Percentiles rank a stretch among this genome's conserved stretches.
These are phyloP conservation scores for Lerista edwardsae DNA, from an alignment of 2,797 vertebrate species.

Conservation along the genomic window DNA sequence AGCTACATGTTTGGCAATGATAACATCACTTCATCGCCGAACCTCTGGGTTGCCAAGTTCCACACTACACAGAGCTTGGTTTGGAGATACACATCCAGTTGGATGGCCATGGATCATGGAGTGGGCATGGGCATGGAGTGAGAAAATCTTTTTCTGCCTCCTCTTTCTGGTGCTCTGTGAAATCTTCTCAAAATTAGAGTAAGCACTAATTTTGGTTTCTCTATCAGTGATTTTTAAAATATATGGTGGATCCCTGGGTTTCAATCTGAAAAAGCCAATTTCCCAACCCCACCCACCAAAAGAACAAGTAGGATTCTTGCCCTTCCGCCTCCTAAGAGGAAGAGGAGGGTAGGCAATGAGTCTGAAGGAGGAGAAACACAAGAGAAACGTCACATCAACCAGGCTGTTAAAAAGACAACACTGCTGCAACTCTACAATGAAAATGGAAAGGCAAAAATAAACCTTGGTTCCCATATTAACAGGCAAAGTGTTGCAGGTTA, in stretches of 20 bases:
- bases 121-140: no score
- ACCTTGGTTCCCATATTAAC: neutral
- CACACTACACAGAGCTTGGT: no score
- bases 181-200: no score
- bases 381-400: no score
- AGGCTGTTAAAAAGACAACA: neutral
- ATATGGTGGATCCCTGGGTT: neutral
- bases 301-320: neutral
- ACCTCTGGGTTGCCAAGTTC: no score
- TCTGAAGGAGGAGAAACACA: fast-evolving
- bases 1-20: no score
- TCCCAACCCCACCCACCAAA: neutral
- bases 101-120: no score
- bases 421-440: neutral
- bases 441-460: neutral
- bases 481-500: constrained; percentile 41
- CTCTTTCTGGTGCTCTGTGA: no score
- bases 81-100: no score
- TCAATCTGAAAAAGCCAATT: neutral
- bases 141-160: no score
- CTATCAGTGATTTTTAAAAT: neutral
- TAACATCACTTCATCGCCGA: no score
- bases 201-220: no score
- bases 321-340: neutral
- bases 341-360: neutral